Conservation (phyloP, 2,888 invertebrate genomes). For the Chromoteleia sp. region DNA sequence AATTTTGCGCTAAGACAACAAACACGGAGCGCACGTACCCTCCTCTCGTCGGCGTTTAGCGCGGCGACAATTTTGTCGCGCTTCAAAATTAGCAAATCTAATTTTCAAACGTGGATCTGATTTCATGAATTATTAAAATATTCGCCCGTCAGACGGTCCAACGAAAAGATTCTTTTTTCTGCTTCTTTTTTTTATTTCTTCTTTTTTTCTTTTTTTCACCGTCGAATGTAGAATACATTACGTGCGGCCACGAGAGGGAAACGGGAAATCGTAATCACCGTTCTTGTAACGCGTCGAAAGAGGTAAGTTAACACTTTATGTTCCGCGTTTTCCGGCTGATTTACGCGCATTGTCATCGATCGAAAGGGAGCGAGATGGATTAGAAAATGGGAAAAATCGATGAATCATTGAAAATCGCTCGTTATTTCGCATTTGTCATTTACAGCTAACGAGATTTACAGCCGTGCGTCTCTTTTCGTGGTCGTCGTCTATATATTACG, state of each 20-base stretch:
- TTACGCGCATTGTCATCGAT: conserved; percentile 19
- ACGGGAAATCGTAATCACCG: conserved; percentile 52
- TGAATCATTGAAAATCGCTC: conserved; percentile 24
- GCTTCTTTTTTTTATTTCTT: too few relatives aligned
- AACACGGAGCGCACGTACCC: too few relatives aligned
- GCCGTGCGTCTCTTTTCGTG: conserved; percentile 23
- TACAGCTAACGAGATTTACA: conserved; percentile 43
- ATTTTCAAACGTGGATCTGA: conserved; percentile 65
- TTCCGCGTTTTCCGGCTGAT: conserved; percentile 15
- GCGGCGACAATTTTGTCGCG: conserved; percentile 45
- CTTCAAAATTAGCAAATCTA: conserved; percentile 64
- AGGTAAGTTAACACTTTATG: conserved; percentile 37
- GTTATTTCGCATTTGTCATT: conserved; percentile 34
- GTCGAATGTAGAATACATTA: conserved; percentile 65
- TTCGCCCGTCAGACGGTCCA: conserved; percentile 30
- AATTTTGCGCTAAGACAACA: conserved; percentile 26
- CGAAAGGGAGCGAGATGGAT: background rate
- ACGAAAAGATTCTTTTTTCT: conserved; percentile 55
- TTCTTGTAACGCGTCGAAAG: conserved; percentile 37
- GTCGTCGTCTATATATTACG: conserved; percentile 57
- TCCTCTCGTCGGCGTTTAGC: conserved; percentile 37
- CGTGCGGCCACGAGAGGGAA: conserved; percentile 19
- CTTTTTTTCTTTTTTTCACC: too few relatives aligned
- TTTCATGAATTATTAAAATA: conserved; percentile 71
- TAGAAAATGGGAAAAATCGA: conserved; percentile 9